Evolutionary conservation across 2,113 vertebrate species (phyloP), one percentile per base, ranked within the genome.

Genomic region (Vulpes lagopus): DNA sequence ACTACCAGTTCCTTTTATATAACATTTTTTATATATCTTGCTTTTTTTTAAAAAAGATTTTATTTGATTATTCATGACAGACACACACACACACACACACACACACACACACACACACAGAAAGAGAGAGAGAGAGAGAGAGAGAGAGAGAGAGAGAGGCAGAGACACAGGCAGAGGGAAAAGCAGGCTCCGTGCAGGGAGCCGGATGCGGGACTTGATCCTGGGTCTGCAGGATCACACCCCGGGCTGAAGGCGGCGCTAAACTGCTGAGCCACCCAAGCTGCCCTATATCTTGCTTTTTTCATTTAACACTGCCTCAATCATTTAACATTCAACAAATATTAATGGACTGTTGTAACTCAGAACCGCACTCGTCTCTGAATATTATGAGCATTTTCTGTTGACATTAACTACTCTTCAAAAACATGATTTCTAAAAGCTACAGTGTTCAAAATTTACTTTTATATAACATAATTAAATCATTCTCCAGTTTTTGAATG

Each of bases 341-440:
- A 83, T 51, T 84, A 87, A 83, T 79, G 27, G 81, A 73, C 5
- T 15, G 23, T 85, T 97, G 67, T 53, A 81, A 74, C 62, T 82
- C 49, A 92, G 64, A 89, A 82, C 38, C 43, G 32, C 6, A 62
- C 2, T 38, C 94, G 22, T 86, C 27, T 76, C 84, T 95, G 51
- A 95, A 80, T 94, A 64, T n/a, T 65, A 69, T 25, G 57, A 83
- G 6, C 11, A 93, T 89, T 94, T 97, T 89, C 67, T 74, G 53
- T 57, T 82, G 57, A 90, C 30, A 69, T 55, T 60, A 94, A 91
- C 25, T 83, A 62, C 14, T 90, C 57, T 91, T 80, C 14, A 64
- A 93, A 96, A 53, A 38, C 14, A 38, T 25, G 35, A 88, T 80
- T 84, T 97, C 88, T 74, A 49, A 78, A 88, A 96, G 60, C 76